Percentiles rank a stretch among this genome's conserved stretches.
phyloP scores from a whole-genome alignment of 1,140 invertebrate genomes.

The Drosophila neocordata region DNA sequence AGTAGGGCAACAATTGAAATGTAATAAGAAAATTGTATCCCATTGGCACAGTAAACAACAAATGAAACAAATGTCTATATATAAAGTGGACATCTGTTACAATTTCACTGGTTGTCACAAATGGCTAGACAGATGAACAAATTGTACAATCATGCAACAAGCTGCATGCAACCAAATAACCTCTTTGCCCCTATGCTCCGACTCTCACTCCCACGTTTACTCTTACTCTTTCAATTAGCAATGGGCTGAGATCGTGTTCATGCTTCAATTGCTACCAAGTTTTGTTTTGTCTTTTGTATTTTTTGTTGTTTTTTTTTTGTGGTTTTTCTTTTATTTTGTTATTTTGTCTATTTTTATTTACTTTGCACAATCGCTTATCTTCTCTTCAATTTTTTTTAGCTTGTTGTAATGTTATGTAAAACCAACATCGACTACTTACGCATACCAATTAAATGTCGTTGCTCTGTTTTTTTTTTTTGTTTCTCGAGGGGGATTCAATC shows the following conservation, averaged over 20 bases:
- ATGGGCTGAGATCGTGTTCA: conserved; percentile 55
- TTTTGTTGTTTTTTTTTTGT: conserved; percentile 42
- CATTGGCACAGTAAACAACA: conserved; percentile 56
- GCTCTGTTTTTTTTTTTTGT: conserved; percentile 28
- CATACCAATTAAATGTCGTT: conserved; percentile 54
- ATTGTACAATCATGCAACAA: conserved; percentile 41
- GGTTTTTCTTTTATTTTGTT: background rate
- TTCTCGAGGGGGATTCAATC: conserved; percentile 16
- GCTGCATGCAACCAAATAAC: conserved; percentile 54
- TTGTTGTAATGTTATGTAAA: conserved; percentile 45
- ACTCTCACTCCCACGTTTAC: conserved; percentile 21
- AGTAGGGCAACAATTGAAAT: conserved; percentile 8
- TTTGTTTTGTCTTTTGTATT: conserved; percentile 33
- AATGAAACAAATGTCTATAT: background rate
- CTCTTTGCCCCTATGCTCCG: background rate
- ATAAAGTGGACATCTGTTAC: conserved; percentile 1
- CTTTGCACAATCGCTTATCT: conserved; percentile 53
- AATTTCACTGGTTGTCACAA: conserved; percentile 5
- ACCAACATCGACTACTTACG: conserved; percentile 32
- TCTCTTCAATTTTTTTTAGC: conserved; percentile 24
- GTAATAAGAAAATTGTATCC: conserved; percentile 19
- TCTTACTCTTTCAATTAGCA: conserved; percentile 50
- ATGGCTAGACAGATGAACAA: conserved; percentile 30
- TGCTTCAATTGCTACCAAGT: conserved; percentile 47
- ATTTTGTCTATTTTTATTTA: conserved; percentile 21